phyloP scores from a whole-genome alignment of 2,797 vertebrate species.

The Notolepis coatsorum region DNA sequence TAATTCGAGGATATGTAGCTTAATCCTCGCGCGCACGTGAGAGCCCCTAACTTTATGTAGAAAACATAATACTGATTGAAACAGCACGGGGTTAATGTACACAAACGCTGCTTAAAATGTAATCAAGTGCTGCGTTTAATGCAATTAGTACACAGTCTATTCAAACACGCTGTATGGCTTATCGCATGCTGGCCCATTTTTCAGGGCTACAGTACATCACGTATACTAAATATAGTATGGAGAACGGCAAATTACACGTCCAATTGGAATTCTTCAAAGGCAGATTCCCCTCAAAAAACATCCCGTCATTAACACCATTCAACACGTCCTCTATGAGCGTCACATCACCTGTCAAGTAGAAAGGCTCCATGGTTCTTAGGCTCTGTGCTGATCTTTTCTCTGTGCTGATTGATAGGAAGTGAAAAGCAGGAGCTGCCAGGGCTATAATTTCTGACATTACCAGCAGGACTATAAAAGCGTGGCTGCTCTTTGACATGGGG shows the following conservation, averaged over 20 bases:
- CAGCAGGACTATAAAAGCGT: slow-evolving; percentile 65
- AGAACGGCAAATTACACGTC: not conserved
- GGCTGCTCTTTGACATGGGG: slow-evolving; percentile 49
- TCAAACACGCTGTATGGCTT: too few relatives aligned
- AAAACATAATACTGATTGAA: not conserved
- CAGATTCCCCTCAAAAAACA: slow-evolving; percentile 37
- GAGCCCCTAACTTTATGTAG: not conserved
- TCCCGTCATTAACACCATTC: slow-evolving; percentile 43
- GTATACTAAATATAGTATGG: not conserved
- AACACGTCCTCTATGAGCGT: not conserved
- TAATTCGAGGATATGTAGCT: not conserved
- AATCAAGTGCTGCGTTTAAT: not conserved
- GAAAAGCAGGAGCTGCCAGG: slow-evolving; percentile 54
- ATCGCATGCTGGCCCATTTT: too few relatives aligned
- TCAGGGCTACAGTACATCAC: not conserved
- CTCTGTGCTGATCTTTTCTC: too few relatives aligned
- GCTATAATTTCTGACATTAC: slow-evolving; percentile 72
- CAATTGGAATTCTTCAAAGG: slow-evolving; percentile 25
- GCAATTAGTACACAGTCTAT: not conserved
- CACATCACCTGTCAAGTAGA: slow-evolving; percentile 51
- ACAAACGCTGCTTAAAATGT: not conserved
- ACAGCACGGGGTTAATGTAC: not conserved
- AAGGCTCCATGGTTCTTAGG: slow-evolving; percentile 40
- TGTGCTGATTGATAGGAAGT: slow-evolving; percentile 69
- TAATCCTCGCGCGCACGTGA: not conserved